Conservation (phyloP, 2,888 invertebrate genomes). For the Ecdyonurus torrentis region DNA sequence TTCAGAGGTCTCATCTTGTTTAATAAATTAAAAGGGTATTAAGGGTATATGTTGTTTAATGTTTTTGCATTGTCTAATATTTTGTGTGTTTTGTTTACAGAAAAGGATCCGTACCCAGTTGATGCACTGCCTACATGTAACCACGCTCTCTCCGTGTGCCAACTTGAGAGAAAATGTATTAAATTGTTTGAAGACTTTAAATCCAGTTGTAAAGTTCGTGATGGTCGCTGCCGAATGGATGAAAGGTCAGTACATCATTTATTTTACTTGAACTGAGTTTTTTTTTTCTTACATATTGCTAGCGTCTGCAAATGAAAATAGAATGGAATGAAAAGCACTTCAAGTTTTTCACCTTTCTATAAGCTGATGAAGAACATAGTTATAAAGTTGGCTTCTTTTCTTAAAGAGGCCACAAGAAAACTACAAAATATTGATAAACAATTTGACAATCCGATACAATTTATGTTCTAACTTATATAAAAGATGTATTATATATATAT, state of each 20-base stretch:
- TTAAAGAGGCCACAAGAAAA: background rate
- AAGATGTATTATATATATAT: too few relatives aligned
- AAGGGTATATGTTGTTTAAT: too few relatives aligned
- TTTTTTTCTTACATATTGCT: background rate
- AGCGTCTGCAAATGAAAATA: background rate
- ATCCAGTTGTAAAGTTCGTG: conserved; percentile 68
- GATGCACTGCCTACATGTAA: conserved; percentile 81
- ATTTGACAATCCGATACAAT: too few relatives aligned
- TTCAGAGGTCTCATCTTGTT: too few relatives aligned
- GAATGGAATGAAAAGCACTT: background rate
- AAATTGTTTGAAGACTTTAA: conserved; percentile 75
- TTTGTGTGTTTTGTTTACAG: conserved; percentile 32
- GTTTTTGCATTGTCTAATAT: too few relatives aligned
- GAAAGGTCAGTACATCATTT: conserved; percentile 47
- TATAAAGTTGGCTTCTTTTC: background rate
- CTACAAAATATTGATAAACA: background rate
- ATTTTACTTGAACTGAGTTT: background rate
- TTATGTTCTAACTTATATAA: too few relatives aligned
- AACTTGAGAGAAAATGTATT: conserved; percentile 61
- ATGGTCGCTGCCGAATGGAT: conserved; percentile 77
- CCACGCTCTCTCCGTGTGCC: conserved; percentile 72
- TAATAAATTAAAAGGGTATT: too few relatives aligned
- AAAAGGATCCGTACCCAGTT: conserved; percentile 77
- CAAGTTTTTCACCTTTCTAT: background rate
- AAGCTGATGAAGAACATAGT: background rate